phyloP scores from a whole-genome alignment of 2,888 invertebrate species.

The Aleiodes leptofemur region DNA sequence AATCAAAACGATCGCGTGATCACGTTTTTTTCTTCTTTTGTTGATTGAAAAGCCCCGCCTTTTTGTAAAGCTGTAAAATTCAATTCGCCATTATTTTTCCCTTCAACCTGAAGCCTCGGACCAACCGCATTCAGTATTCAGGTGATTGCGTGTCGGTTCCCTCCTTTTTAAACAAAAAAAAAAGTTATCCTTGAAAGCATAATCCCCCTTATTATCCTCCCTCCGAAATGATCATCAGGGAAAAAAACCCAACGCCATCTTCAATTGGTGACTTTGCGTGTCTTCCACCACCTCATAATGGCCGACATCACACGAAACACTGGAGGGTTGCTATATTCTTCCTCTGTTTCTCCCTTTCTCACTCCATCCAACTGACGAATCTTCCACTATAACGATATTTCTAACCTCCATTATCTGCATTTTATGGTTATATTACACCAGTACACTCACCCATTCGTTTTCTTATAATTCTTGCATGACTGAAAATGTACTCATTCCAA shows the following conservation, averaged over 20 bases:
- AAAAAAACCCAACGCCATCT: neutral
- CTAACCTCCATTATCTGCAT: slow-evolving; percentile 73
- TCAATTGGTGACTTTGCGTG: slow-evolving; percentile 8
- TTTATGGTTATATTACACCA: slow-evolving; percentile 74
- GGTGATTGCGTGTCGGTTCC: slow-evolving; percentile 9
- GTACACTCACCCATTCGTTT: slow-evolving; percentile 60
- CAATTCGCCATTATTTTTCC: slow-evolving; percentile 23
- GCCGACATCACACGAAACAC: slow-evolving; percentile 21
- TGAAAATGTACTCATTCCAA: slow-evolving; percentile 67
- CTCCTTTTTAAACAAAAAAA: neutral
- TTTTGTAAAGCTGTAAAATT: slow-evolving; percentile 21
- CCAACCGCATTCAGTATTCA: slow-evolving; percentile 32
- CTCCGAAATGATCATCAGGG: neutral
- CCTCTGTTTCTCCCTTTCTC: slow-evolving; percentile 38
- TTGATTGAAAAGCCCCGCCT: slow-evolving; percentile 24
- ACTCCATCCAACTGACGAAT: slow-evolving; percentile 37
- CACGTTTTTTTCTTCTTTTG: neutral
- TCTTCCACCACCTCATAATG: slow-evolving; percentile 24
- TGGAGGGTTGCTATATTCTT: slow-evolving; percentile 1
- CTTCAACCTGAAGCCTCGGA: slow-evolving; percentile 8
- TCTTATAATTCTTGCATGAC: slow-evolving; percentile 60
- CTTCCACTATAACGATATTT: slow-evolving; percentile 55
- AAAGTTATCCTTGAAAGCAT: neutral
- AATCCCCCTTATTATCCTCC: slow-evolving; percentile 27
- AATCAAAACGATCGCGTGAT: slow-evolving; percentile 31